Conservation (phyloP, 1,140 invertebrate species). For the Thalassaphorura encarpata region DNA sequence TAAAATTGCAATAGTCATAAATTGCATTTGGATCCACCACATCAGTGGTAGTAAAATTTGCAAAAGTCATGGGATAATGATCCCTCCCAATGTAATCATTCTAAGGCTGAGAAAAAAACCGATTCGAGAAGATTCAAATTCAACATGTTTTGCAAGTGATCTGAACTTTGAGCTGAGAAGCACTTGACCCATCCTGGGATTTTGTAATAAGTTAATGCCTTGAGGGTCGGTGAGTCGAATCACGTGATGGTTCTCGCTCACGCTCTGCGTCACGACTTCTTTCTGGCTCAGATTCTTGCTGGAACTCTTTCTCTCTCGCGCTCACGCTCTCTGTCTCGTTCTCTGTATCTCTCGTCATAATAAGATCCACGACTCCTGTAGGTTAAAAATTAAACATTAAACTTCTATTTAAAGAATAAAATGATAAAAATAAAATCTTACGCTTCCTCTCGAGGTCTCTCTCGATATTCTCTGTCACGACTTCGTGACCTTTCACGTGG, state of each 20-base stretch:
- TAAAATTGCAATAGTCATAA: neutral
- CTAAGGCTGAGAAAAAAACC: neutral
- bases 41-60: too few species aligned
- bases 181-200: neutral
- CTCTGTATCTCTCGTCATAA: slow-evolving; percentile 40
- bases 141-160: too few species aligned
- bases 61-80: neutral
- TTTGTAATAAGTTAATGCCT: slow-evolving; percentile 29
- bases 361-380: slow-evolving; percentile 33
- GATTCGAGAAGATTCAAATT: neutral
- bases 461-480: slow-evolving; percentile 40
- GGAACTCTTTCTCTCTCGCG: slow-evolving; percentile 35
- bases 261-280: slow-evolving; percentile 33
- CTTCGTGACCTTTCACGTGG: slow-evolving; percentile 1
- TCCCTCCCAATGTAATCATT: neutral
- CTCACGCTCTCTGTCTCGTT: slow-evolving; percentile 35
- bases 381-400: neutral
- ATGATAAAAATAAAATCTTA: neutral
- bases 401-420: neutral
- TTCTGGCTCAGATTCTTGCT: slow-evolving; percentile 33
- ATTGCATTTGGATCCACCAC: too few species aligned
- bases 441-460: slow-evolving; percentile 47
- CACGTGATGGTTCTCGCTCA: slow-evolving; percentile 36
- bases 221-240: slow-evolving; percentile 35
- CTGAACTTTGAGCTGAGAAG: too few species aligned